Evolutionary conservation across 2,797 vertebrate species (phyloP).

Genomic region (Ctenopoma multispine): DNA sequence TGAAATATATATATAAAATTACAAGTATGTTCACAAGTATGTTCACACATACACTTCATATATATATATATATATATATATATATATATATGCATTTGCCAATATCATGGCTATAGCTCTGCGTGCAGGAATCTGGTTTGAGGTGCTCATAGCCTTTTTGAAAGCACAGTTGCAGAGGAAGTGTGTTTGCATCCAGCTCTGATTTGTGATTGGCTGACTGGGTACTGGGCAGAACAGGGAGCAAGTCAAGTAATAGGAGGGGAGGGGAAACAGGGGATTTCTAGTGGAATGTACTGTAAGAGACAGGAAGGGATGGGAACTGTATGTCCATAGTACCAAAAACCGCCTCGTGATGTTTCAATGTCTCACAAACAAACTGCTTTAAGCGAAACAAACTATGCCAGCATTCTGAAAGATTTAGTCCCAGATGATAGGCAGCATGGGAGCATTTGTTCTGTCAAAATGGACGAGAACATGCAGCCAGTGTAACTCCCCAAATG

Average conservation of each 20-base stretch:
- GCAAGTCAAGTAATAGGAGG: slow-evolving; percentile 63
- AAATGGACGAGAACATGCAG: neutral
- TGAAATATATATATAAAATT: too few relatives aligned
- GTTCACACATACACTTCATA: too few relatives aligned
- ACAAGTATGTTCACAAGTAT: too few relatives aligned
- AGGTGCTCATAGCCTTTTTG: slow-evolving; percentile 41
- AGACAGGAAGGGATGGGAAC: slow-evolving; percentile 46
- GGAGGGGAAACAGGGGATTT: slow-evolving; percentile 42
- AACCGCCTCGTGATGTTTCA: neutral
- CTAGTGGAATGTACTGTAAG: slow-evolving; percentile 31
- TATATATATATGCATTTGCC: neutral
- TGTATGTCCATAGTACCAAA: slow-evolving; percentile 16
- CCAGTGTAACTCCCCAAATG: neutral
- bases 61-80: too few relatives aligned
- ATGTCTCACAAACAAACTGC: neutral
- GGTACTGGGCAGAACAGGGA: slow-evolving; percentile 85
- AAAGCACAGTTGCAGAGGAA: slow-evolving; percentile 63
- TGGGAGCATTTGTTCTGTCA: neutral
- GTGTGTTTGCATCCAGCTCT: slow-evolving; percentile 62
- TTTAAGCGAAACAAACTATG: neutral
- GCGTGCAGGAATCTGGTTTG: slow-evolving; percentile 38
- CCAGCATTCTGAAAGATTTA: neutral
- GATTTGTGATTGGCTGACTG: slow-evolving; percentile 82
- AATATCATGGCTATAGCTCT: slow-evolving; percentile 21
- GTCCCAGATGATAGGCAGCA: too few relatives aligned